These are phyloP conservation scores for Popillia japonica DNA, from an alignment of 1,140 invertebrate genomes.

Conservation along the genomic window DNA sequence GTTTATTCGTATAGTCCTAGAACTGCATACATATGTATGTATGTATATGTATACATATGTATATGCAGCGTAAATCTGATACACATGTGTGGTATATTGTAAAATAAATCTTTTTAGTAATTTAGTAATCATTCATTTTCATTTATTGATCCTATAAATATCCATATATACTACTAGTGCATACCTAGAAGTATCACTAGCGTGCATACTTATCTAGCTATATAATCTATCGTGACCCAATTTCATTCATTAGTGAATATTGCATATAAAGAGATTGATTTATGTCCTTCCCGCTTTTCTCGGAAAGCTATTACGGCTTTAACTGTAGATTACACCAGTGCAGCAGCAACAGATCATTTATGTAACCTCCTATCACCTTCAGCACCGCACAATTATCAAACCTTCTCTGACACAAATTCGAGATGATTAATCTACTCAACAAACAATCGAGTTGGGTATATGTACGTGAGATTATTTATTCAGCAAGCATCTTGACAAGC, in stretches of 20 bases:
- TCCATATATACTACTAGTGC: neutral
- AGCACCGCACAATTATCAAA: neutral
- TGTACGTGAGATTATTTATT: too few relatives aligned
- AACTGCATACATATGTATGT: too few relatives aligned
- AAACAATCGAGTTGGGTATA: neutral
- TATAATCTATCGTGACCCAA: slow-evolving; percentile 2
- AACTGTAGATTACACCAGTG: neutral
- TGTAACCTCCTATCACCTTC: neutral
- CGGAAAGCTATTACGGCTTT: neutral
- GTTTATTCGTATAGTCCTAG: too few relatives aligned
- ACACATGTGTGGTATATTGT: too few relatives aligned
- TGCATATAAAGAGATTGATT: slow-evolving; percentile 27
- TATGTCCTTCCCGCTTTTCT: neutral
- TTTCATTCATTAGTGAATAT: neutral
- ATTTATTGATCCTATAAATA: too few relatives aligned
- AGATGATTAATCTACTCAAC: neutral
- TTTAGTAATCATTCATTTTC: too few relatives aligned
- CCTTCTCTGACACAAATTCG: neutral
- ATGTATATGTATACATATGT: too few relatives aligned
- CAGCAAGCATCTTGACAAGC: too few relatives aligned
- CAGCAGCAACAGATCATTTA: neutral
- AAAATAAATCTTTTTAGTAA: too few relatives aligned
- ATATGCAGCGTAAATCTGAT: too few relatives aligned
- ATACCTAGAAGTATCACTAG: neutral
- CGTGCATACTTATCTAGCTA: neutral